Evolutionary conservation across 2,888 invertebrate genomes (phyloP), one percentile per base, ranked within the genome.

Genomic region (Taphrorychus bicolor): DNA sequence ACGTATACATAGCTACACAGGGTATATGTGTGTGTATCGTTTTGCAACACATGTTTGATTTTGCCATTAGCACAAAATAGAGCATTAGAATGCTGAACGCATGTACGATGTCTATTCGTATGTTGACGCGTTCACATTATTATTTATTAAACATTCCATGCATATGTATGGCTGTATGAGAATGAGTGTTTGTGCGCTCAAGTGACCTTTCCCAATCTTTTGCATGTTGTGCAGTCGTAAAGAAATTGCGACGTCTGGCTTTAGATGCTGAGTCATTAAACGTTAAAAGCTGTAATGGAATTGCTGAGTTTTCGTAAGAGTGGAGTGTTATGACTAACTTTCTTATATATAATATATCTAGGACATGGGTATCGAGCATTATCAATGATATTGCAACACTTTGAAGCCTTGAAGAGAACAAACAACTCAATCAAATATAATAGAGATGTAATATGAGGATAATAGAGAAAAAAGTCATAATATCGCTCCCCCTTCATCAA

Each of bases 1-100:
- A 16, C 16, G 32, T 32, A 17, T 16, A 32, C 16, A 24, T 23
- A 24, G 53, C 56, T 62, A 56, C 19, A 56, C 62, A 62, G 48
- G 54, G 56, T 24, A 32, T 62, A 48, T 54, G 18, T 21, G 32
- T 32, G 11, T 16, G 54, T 21, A 24, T 23, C 54, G 53, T 62
- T 62, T 62, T 32, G 62, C 62, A 62, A 56, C 62, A 62, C 23
- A 32, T 62, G 54, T 54, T 56, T 9, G 48, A 54, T 42, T 62
- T 56, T 48, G 52, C 62, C 40, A 32, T 42, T 32, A 54, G 24
- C 19, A 54, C 54, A 16, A 51, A 54, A 51, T 51, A 51, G 22
- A 19, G 51, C 14, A 22, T 51, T 51, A 51, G 18, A 51, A 51
- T 51, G n/a, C 51, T 21, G 51, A 51, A 51, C 17, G 18, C 21